Base-by-base conservation (phyloP, 1,140 invertebrate species). In the Globodera rostochiensis region DNA sequence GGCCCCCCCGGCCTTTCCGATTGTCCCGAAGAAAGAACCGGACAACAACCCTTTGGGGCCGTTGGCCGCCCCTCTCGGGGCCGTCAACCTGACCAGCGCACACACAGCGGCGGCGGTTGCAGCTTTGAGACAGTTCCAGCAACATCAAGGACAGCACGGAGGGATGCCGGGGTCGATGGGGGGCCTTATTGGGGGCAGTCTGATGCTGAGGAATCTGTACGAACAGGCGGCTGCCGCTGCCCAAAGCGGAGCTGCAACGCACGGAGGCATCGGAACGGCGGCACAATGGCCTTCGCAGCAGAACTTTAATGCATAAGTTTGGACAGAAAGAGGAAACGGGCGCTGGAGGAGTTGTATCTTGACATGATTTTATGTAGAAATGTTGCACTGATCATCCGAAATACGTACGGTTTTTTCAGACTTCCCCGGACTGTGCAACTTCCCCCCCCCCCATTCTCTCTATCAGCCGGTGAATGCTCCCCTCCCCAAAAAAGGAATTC, bases 131-230 rank as follows among this genome's bases (percentile, higher is more conserved):
- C 77, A 78, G 70, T 69, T 78, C 2, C 77, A 77, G 53, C 76
- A 77, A n/a, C 76, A 77, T 21, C 75, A 77, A 2, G 49, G 73
- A n/a, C 50, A 53, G 36, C 36, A 66, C 13, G 60, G 60, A 45
- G 69, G 25, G 8, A 21, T 47, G 9, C 69, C 21, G 36, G 46
- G 11, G 36, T 4, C 69, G 36, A 36, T 47, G 69, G 47, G 47
- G 13, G 45, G 66, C 19, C 47, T 53, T 25, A 78, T 50, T 45
- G 70, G 21, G 21, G 47, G 25, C 53, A 78, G 69, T 9, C 45
- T 46, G 66, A 47, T 78, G 70, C 77, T 78, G 70, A 64, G 77
- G 49, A 78, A 78, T 49, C 77, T 71, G 70, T 78, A 78, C 70
- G 64, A 49, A 11, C 77, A 49, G 73, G 64, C 74, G 57, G 70